phyloP scores from a whole-genome alignment of 2,113 vertebrate genomes.

The Bufo bufo region DNA sequence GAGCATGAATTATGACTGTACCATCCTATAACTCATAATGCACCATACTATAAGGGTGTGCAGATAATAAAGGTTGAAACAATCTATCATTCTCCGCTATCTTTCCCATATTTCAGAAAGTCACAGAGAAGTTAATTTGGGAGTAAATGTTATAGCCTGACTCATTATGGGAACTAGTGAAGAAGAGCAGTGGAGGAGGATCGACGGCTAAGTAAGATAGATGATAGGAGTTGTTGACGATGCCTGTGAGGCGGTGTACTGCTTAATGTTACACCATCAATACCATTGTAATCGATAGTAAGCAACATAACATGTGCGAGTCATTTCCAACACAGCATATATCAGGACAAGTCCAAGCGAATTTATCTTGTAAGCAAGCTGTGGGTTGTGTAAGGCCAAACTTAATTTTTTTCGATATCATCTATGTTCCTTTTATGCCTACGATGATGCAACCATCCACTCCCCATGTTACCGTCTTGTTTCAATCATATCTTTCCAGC shows the following conservation, averaged over 20 bases:
- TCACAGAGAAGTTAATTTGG: conserved; percentile 25
- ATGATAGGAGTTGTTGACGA: conserved; percentile 13
- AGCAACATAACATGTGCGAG: conserved; percentile 43
- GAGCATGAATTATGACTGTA: background rate
- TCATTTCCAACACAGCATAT: conserved; percentile 42
- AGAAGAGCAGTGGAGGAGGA: background rate
- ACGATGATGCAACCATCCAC: background rate
- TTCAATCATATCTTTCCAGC: background rate
- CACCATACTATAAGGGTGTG: background rate
- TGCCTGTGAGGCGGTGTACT: conserved; percentile 1
- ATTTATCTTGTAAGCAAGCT: conserved; percentile 29
- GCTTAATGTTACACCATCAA: conserved; percentile 35
- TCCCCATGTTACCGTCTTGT: background rate
- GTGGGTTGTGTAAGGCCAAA: conserved; percentile 49
- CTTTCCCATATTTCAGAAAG: conserved; percentile 31
- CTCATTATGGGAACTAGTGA: conserved; percentile 23
- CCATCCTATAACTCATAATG: background rate
- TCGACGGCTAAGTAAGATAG: conserved; percentile 21
- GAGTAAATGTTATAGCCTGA: conserved; percentile 34
- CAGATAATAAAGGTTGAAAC: background rate
- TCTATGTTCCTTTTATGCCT: background rate
- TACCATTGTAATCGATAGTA: conserved; percentile 27
- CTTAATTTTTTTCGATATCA: conserved; percentile 13
- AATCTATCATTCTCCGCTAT: conserved; percentile 15
- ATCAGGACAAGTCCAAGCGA: conserved; percentile 34